These are phyloP conservation scores for Astreopora myriophthalma DNA, from an alignment of 64 coral and sea anemone species.

Conservation along the genomic window DNA sequence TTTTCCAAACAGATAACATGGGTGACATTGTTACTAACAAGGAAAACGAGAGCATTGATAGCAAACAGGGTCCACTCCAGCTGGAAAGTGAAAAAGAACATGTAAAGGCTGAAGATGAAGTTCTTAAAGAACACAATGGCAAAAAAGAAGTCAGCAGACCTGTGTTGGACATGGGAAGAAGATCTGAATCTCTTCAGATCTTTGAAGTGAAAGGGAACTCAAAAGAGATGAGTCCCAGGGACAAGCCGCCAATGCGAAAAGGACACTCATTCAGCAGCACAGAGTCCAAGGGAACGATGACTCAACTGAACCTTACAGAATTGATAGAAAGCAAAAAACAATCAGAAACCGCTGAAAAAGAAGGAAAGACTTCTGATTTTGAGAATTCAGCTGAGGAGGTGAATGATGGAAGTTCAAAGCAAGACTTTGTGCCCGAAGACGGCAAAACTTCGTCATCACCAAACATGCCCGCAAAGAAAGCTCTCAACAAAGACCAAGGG, in stretches of 20 bases:
- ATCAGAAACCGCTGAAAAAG: background rate
- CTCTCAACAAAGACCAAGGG: background rate
- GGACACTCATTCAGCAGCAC: background rate
- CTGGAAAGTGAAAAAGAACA: background rate
- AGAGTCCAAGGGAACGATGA: background rate
- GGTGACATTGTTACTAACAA: background rate
- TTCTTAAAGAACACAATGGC: background rate
- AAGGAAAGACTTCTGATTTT: background rate
- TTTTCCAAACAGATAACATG: background rate
- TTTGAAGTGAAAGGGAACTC: background rate
- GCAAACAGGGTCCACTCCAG: background rate
- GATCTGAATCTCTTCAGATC: constrained; percentile 21
- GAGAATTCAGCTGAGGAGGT: background rate
- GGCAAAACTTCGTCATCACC: background rate
- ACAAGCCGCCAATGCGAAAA: background rate
- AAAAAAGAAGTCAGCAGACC: background rate
- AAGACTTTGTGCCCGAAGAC: background rate
- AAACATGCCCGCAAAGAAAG: background rate
- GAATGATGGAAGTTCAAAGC: background rate
- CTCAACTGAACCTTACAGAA: background rate
- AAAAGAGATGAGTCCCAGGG: background rate
- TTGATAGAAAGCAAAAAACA: background rate
- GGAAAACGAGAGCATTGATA: background rate
- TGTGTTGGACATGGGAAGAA: background rate
- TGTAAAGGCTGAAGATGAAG: background rate